Evolutionary conservation across 2,888 invertebrate species (phyloP).

Genomic region (Galerucella nymphaeae): DNA sequence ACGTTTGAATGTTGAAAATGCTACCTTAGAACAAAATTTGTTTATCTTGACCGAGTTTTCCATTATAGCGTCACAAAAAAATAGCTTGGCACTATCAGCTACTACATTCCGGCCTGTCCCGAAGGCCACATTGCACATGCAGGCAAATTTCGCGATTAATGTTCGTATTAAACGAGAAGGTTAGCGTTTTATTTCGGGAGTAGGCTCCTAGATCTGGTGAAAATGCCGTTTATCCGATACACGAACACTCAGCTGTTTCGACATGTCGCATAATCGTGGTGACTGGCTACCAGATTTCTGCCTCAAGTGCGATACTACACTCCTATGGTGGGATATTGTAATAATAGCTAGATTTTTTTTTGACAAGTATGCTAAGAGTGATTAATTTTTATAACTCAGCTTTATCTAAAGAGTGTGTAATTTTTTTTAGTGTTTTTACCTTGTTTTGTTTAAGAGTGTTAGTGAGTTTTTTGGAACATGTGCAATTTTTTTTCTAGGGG

Average conservation of each 20-base stretch:
- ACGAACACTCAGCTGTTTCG: slow-evolving; percentile 53
- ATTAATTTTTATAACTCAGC: slow-evolving; percentile 9
- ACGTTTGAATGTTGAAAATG: slow-evolving; percentile 5
- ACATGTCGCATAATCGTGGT: slow-evolving; percentile 37
- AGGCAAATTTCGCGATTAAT: slow-evolving; percentile 16
- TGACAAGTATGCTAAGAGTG: slow-evolving; percentile 10
- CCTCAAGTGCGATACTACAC: slow-evolving; percentile 27
- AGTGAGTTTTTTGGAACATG: slow-evolving; percentile 30
- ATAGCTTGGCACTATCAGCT: slow-evolving; percentile 28
- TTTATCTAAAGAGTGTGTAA: slow-evolving; percentile 30
- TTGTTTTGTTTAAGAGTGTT: slow-evolving; percentile 26
- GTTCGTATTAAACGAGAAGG: slow-evolving; percentile 23
- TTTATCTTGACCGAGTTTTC: slow-evolving; percentile 24
- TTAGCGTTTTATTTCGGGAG: slow-evolving; percentile 45
- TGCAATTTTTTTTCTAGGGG: slow-evolving; percentile 30
- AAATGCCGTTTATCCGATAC: slow-evolving; percentile 44
- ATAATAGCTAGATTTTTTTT: slow-evolving; percentile 36
- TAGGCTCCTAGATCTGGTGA: slow-evolving; percentile 45
- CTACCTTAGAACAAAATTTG: slow-evolving; percentile 6
- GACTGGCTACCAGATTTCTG: slow-evolving; percentile 39
- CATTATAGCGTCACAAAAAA: slow-evolving; percentile 26
- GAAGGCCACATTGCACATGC: slow-evolving; percentile 33
- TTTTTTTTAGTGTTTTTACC: slow-evolving; percentile 32
- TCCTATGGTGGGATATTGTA: slow-evolving; percentile 1
- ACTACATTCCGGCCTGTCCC: slow-evolving; percentile 31